Conservation (phyloP, 2,888 invertebrate genomes). For the Hermaeophaga mercurialis region DNA sequence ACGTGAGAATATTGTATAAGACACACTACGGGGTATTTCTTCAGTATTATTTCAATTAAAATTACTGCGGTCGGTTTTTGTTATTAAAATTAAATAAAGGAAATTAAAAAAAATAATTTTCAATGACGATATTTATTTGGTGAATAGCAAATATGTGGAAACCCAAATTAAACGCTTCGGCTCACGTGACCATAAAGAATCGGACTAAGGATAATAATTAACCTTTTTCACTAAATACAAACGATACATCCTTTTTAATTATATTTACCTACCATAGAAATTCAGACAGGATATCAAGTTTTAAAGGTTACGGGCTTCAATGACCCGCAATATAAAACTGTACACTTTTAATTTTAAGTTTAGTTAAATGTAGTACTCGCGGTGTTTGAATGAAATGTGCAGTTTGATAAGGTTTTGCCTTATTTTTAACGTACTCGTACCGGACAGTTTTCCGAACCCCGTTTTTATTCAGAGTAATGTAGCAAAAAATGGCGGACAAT, state of each 20-base stretch:
- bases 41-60: too few species aligned
- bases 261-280: background rate
- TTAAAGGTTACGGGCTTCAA: constrained; percentile 18
- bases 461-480: background rate
- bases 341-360: background rate
- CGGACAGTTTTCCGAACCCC: background rate
- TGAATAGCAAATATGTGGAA: background rate
- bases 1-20: too few species aligned
- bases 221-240: background rate
- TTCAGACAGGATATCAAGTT: constrained; percentile 7
- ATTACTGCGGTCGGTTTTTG: too few species aligned
- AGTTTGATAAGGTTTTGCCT: background rate
- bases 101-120: too few species aligned
- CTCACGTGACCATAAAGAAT: background rate
- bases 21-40: too few species aligned
- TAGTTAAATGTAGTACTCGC: background rate
- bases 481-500: background rate
- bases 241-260: background rate
- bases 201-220: background rate
- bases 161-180: background rate
- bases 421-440: background rate
- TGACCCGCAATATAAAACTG: constrained; percentile 20
- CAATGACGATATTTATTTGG: too few species aligned
- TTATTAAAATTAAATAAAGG: too few species aligned
- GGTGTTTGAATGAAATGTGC: constrained; percentile 7